phyloP scores from a whole-genome alignment of 2,888 invertebrate genomes.

The Julus scandinavius region DNA sequence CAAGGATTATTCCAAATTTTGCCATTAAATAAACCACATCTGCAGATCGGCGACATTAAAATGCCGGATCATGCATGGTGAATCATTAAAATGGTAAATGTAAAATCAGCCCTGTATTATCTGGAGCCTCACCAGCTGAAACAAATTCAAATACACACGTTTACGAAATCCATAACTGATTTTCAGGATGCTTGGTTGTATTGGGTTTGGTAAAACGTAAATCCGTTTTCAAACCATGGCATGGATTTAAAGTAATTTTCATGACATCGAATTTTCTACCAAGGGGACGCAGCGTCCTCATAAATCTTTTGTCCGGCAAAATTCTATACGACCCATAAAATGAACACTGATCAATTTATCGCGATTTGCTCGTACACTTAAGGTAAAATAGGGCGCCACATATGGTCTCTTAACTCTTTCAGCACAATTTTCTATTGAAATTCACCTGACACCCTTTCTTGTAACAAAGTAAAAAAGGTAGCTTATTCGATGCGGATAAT shows the following conservation, averaged over 20 bases:
- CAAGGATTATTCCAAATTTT: too few species aligned
- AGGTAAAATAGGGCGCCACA: not conserved
- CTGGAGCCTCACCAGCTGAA: not conserved
- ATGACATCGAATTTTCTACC: not conserved
- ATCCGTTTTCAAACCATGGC: not conserved
- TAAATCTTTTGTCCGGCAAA: not conserved
- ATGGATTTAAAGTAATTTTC: not conserved
- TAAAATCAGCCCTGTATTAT: too few species aligned
- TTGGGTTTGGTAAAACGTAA: not conserved
- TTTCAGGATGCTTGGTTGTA: not conserved
- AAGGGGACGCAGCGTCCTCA: not conserved
- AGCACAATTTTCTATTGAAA: not conserved
- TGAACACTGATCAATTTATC: not conserved
- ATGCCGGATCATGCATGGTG: too few species aligned
- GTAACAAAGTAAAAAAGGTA: not conserved
- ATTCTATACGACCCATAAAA: not conserved
- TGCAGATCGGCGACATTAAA: too few species aligned
- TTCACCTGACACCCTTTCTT: not conserved
- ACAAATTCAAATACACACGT: not conserved
- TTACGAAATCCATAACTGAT: not conserved
- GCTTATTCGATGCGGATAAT: not conserved
- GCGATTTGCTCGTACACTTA: not conserved
- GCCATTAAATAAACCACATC: too few species aligned
- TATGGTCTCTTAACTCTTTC: not conserved
- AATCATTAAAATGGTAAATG: too few species aligned